Conservation (phyloP, 2,797 vertebrate species). For the Pseudochaenichthys georgianus region DNA sequence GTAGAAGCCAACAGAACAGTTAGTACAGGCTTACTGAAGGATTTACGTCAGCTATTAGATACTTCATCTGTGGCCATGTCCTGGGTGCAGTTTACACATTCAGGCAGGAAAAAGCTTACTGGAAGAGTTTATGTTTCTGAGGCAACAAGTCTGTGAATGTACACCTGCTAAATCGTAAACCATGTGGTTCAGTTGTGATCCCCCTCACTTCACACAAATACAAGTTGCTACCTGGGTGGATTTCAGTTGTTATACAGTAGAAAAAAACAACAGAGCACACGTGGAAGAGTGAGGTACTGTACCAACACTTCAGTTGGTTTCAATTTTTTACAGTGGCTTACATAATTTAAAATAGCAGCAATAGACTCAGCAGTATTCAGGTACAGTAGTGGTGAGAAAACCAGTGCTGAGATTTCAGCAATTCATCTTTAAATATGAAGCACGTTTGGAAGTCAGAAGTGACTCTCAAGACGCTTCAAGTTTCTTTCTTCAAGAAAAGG, state of each 20-base stretch:
- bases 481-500: background rate
- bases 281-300: background rate
- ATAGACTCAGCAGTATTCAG: background rate
- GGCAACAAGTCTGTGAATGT: background rate
- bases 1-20: slow-evolving; percentile 18
- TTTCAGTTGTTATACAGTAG: background rate
- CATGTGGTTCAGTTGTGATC: background rate
- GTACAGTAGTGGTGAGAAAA: background rate
- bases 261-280: background rate
- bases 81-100: background rate
- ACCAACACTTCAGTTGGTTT: background rate
- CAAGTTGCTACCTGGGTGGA: background rate
- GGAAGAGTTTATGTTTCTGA: background rate
- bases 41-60: slow-evolving; percentile 1
- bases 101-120: background rate
- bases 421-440: background rate
- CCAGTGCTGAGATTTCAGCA: background rate
- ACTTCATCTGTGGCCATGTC: slow-evolving; percentile 9
- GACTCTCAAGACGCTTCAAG: background rate
- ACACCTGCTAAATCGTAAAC: background rate
- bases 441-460: no score
- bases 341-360: background rate
- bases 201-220: background rate
- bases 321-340: background rate
- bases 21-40: slow-evolving; percentile 13